Evolutionary conservation across 2,888 invertebrate genomes (phyloP).

Genomic region (Rhimphoctona megacephalus): DNA sequence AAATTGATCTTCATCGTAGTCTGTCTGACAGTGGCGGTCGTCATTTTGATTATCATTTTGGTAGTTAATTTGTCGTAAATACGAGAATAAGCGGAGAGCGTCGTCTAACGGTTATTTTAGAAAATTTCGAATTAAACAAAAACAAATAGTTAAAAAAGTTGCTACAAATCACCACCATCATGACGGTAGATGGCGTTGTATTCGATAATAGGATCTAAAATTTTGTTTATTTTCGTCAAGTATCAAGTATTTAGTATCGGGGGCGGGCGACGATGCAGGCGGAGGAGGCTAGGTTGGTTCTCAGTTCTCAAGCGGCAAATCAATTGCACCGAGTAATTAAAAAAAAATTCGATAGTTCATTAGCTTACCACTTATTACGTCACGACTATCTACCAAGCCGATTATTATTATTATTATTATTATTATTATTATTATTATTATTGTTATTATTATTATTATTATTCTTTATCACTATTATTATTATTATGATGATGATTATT

Average conservation of each 20-base stretch:
- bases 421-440: background rate
- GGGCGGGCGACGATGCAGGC: background rate
- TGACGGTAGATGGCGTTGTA: slow-evolving; percentile 19
- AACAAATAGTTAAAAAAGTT: background rate
- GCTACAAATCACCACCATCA: slow-evolving; percentile 25
- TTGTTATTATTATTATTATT: too few species aligned
- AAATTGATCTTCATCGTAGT: slow-evolving; percentile 95
- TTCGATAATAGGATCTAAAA: slow-evolving; percentile 37
- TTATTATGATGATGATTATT: background rate
- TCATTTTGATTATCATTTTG: slow-evolving; percentile 91
- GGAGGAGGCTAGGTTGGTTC: background rate
- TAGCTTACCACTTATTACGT: background rate
- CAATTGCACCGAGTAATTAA: slow-evolving; percentile 9
- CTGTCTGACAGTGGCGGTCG: slow-evolving; percentile 92
- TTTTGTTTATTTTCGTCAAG: background rate
- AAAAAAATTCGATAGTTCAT: background rate
- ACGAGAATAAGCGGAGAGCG: slow-evolving; percentile 62
- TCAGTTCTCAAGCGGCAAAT: background rate
- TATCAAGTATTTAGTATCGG: slow-evolving; percentile 6
- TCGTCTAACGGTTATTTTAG: background rate
- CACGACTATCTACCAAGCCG: slow-evolving; percentile 3
- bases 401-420: slow-evolving; percentile 10
- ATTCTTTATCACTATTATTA: too few species aligned
- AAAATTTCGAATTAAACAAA: slow-evolving; percentile 13
- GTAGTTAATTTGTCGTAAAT: slow-evolving; percentile 80